Conservation (phyloP, 2,113 vertebrate species). For the Mustela lutreola region DNA sequence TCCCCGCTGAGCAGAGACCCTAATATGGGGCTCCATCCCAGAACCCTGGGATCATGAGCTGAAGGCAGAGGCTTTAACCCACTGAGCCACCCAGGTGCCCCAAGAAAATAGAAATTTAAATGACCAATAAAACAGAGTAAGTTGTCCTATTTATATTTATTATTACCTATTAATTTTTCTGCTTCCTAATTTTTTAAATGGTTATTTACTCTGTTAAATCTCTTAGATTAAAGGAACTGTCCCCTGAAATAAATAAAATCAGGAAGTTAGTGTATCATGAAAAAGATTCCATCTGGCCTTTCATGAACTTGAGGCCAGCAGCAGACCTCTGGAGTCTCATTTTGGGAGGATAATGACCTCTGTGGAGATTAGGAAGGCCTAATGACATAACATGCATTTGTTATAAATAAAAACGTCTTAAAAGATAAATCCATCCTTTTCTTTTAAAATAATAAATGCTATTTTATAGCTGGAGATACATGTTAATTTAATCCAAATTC, state of each 20-base stretch:
- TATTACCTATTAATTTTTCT: background rate
- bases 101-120: background rate
- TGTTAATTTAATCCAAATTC: slow-evolving; percentile 45
- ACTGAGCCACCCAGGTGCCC: too few species aligned
- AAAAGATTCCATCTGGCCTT: background rate
- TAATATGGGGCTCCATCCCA: too few species aligned
- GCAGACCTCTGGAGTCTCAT: background rate
- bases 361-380: background rate
- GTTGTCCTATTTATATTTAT: slow-evolving; percentile 35
- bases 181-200: background rate
- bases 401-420: slow-evolving; percentile 17
- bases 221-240: slow-evolving; percentile 55
- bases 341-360: background rate
- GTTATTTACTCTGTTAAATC: slow-evolving; percentile 42
- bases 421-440: slow-evolving; percentile 28
- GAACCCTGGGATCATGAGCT: too few species aligned
- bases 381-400: background rate
- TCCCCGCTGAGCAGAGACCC: too few species aligned
- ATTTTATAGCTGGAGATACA: background rate
- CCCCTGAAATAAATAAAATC: slow-evolving; percentile 34
- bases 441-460: slow-evolving; percentile 21
- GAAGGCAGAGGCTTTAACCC: too few species aligned
- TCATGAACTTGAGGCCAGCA: background rate
- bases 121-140: background rate
- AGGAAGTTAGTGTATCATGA: background rate